Percentiles rank a stretch among this genome's conserved stretches.
Conservation (phyloP, 2,113 vertebrate genomes). For the Mastomys natalensis region DNA sequence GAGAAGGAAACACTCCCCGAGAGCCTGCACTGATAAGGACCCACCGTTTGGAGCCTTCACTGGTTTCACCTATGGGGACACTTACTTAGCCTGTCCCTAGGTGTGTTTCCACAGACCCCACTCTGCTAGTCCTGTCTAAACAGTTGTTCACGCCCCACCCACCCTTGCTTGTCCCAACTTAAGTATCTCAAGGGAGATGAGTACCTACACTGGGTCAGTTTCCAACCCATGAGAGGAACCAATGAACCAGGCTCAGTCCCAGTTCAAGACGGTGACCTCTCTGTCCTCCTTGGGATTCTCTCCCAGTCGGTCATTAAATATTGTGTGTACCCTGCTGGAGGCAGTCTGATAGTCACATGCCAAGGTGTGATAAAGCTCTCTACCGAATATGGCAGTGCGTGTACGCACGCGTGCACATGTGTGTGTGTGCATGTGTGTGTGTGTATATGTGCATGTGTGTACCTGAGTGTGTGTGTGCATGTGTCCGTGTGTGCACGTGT, state of each 20-base stretch:
- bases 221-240: background rate
- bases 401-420: too few relatives aligned
- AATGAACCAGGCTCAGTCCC: rapidly evolving
- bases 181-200: background rate
- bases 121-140: background rate
- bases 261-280: too few relatives aligned
- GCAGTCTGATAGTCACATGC: background rate
- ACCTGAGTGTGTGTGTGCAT: background rate
- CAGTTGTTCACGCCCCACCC: rapidly evolving
- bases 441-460: too few relatives aligned
- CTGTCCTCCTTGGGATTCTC: background rate
- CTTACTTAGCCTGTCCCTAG: too few relatives aligned
- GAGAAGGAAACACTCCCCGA: background rate
- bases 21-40: rapidly evolving
- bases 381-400: background rate
- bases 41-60: background rate
- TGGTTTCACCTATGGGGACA: background rate
- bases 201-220: background rate
- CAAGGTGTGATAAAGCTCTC: too few relatives aligned
- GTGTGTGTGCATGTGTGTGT: too few relatives aligned
- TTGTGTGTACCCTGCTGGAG: rapidly evolving
- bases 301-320: background rate
- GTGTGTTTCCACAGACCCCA: background rate
- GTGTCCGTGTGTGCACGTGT: too few relatives aligned
- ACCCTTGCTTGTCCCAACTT: too few relatives aligned